Conservation (phyloP, 2,888 invertebrate species). For the Nephrotoma flavescens region DNA sequence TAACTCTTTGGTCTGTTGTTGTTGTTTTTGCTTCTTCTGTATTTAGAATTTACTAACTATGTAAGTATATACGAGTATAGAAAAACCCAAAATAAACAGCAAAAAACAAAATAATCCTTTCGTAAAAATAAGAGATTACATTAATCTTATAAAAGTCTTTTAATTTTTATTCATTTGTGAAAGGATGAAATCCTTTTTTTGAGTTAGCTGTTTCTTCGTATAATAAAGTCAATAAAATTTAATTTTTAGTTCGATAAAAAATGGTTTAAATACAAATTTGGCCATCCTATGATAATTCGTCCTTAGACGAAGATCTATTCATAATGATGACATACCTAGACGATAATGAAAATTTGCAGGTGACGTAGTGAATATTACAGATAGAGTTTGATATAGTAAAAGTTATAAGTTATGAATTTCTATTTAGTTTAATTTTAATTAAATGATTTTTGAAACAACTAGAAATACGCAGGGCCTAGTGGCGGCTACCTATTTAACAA, state of each 20-base stretch:
- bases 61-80: not conserved
- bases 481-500: too few relatives aligned
- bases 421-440: too few relatives aligned
- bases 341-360: too few relatives aligned
- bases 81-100: not conserved
- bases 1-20: not conserved
- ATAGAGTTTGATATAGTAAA: too few relatives aligned
- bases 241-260: not conserved
- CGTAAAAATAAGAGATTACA: not conserved
- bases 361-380: too few relatives aligned
- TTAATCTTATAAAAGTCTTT: not conserved
- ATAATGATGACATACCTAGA: too few relatives aligned
- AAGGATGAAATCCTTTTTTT: not conserved
- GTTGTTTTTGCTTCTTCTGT: not conserved
- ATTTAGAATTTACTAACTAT: not conserved
- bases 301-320: too few relatives aligned
- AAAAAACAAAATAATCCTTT: not conserved
- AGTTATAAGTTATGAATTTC: too few relatives aligned
- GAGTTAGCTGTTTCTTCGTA: not conserved
- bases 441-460: too few relatives aligned
- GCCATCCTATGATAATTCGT: too few relatives aligned
- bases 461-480: too few relatives aligned
- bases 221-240: not conserved
- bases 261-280: too few relatives aligned
- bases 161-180: not conserved